A percentile compares a stretch with the other conserved stretches of the same genome.
phyloP scores from a whole-genome alignment of 2,888 invertebrate species.

The Diloba caeruleocephala region DNA sequence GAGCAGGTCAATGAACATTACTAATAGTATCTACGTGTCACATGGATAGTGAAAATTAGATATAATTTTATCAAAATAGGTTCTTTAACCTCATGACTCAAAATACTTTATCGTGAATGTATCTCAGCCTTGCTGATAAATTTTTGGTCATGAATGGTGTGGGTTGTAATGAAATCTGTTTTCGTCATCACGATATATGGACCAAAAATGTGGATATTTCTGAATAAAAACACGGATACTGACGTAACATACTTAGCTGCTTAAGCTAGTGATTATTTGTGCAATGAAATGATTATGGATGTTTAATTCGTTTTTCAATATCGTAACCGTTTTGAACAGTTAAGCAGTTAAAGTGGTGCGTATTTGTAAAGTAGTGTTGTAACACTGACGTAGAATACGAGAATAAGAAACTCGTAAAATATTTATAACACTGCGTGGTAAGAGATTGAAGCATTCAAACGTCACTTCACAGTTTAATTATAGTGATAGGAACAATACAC shows the following conservation, averaged over 20 bases:
- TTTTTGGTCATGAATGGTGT: slow-evolving; percentile 42
- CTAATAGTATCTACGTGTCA: slow-evolving; percentile 22
- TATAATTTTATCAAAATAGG: slow-evolving; percentile 44
- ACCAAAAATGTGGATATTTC: neutral
- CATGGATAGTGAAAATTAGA: slow-evolving; percentile 36
- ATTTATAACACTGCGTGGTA: slow-evolving; percentile 59
- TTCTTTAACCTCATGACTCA: slow-evolving; percentile 48
- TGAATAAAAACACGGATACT: neutral
- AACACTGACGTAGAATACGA: slow-evolving; percentile 54
- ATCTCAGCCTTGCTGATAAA: slow-evolving; percentile 38
- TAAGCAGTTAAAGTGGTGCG: slow-evolving; percentile 32
- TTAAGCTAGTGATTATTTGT: slow-evolving; percentile 2
- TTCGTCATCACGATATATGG: slow-evolving; percentile 28
- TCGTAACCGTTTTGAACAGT: slow-evolving; percentile 43
- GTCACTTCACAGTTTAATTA: slow-evolving; percentile 53
- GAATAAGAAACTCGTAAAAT: slow-evolving; percentile 53
- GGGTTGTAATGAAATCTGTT: slow-evolving; percentile 40
- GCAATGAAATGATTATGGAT: slow-evolving; percentile 23
- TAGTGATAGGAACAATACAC: slow-evolving; percentile 31
- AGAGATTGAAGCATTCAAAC: slow-evolving; percentile 61
- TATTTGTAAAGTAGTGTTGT: slow-evolving; percentile 47
- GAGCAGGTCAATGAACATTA: slow-evolving; percentile 42
- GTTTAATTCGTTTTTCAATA: slow-evolving; percentile 32
- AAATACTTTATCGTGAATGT: slow-evolving; percentile 35
- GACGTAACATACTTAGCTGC: neutral